phyloP scores from a whole-genome alignment of 2,888 invertebrate genomes.

The Bellardia pandia region DNA sequence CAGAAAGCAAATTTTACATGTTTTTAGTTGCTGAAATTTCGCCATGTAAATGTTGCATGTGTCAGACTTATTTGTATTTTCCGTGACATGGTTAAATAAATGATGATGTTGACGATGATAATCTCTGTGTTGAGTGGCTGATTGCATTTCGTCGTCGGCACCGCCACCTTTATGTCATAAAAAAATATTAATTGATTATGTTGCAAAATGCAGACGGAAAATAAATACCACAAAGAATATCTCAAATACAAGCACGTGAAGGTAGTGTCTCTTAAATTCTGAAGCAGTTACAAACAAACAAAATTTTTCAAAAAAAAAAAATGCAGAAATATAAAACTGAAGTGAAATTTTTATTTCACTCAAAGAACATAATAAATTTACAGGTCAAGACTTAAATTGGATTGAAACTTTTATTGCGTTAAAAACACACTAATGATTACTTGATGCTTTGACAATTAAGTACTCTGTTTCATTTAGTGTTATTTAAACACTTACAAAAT shows the following conservation, averaged over 20 bases:
- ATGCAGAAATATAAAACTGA: too few relatives aligned
- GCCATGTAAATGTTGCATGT: conserved; percentile 22
- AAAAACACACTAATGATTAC: too few relatives aligned
- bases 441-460: too few relatives aligned
- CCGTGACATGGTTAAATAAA: conserved; percentile 65
- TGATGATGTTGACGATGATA: conserved; percentile 49
- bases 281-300: too few relatives aligned
- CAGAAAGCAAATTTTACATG: background rate
- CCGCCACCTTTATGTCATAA: conserved; percentile 31
- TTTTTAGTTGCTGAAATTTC: conserved; percentile 25
- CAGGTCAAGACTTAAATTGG: too few relatives aligned
- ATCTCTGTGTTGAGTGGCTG: conserved; percentile 63
- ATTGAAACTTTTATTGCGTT: too few relatives aligned
- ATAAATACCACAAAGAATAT: conserved; percentile 51
- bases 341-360: too few relatives aligned
- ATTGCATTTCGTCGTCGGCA: conserved; percentile 58
- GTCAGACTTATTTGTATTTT: conserved; percentile 46
- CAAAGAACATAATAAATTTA: too few relatives aligned
- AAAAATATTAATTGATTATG: conserved; percentile 66
- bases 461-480: too few relatives aligned
- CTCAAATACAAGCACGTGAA: background rate
- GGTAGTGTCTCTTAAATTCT: too few relatives aligned
- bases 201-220: conserved; percentile 54
- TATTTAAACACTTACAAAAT: too few relatives aligned
- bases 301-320: too few relatives aligned